phyloP scores from a whole-genome alignment of 2,888 invertebrate genomes.

The Synanthedon andrenaeformis region DNA sequence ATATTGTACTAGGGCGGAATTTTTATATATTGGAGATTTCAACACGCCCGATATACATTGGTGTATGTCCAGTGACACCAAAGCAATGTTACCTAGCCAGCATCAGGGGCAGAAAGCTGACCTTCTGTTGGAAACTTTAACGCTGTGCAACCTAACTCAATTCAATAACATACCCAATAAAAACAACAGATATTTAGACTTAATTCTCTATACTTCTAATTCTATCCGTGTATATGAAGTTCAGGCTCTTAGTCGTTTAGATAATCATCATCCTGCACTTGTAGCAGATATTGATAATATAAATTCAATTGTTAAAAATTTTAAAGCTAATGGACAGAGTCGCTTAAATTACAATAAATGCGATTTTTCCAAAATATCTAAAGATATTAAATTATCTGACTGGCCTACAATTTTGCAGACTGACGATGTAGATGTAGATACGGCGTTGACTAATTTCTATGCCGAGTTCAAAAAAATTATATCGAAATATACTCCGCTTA shows the following conservation, averaged over 20 bases:
- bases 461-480: not conserved
- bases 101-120: not conserved
- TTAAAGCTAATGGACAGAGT: not conserved
- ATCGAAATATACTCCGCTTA: not conserved
- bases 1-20: not conserved
- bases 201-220: not conserved
- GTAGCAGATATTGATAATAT: not conserved
- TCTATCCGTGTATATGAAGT: not conserved
- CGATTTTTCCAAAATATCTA: not conserved
- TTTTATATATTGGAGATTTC: not conserved
- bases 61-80: not conserved
- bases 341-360: not conserved
- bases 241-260: not conserved
- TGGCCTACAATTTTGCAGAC: no score
- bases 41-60: not conserved
- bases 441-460: not conserved
- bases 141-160: not conserved
- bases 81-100: not conserved
- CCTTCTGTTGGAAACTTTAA: not conserved
- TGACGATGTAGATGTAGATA: not conserved
- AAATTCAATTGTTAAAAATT: no score
- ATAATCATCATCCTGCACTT: not conserved
- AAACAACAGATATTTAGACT: not conserved
- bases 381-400: not conserved
- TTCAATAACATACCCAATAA: not conserved